Base-by-base conservation (phyloP, 2,797 vertebrate genomes). In the Catostomus latipinnis region DNA sequence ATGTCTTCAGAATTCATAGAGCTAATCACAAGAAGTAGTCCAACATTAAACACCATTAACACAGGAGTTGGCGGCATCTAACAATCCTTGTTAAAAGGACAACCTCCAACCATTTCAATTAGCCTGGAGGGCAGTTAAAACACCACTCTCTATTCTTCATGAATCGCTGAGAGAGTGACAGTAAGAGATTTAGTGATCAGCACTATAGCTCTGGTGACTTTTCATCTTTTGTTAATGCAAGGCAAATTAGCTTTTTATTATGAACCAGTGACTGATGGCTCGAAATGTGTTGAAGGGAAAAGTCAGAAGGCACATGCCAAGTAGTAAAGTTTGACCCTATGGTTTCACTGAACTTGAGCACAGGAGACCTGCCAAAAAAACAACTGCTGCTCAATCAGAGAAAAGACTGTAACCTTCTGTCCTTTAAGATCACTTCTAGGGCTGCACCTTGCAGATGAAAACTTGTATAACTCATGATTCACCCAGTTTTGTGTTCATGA, bases 121-220 rank as follows among this genome's bases (percentile, higher is more conserved):
- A 90, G 83, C 76, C 63, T 53, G 43, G 66, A 81, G 86, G 76
- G 82, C 76, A 92, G 88, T 93, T 91, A 86, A 79, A 86, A 82
- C 76, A 48, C 88, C 84, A 87, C 88, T 65, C 69, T 70, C 34
- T 46, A 18, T 48, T 82, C 65, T 69, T 49, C 56, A 52, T 81
- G 74, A 78, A 81, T 81, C 74, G 81, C 89, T 74, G 22, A 57
- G 49, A 88, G 81, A 84, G 34, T 74, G 54, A 89, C 88, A 52
- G 74, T 83, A 91, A 94, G 93, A 95, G 94, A 96, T 95, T 95
- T 93, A 93, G 92, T 90, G 89, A 93, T 90, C 91, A 88, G 91
- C 93, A 81, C 91, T 88, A 92, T 88, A 93, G 91, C 92, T 90
- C 82, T 86, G 87, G 71, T 90, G 94, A 95, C 95, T 95, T 94